Evolutionary conservation across 1,140 invertebrate species (phyloP), one percentile per base, ranked within the genome.

Genomic region (Scaptomyza montana): DNA sequence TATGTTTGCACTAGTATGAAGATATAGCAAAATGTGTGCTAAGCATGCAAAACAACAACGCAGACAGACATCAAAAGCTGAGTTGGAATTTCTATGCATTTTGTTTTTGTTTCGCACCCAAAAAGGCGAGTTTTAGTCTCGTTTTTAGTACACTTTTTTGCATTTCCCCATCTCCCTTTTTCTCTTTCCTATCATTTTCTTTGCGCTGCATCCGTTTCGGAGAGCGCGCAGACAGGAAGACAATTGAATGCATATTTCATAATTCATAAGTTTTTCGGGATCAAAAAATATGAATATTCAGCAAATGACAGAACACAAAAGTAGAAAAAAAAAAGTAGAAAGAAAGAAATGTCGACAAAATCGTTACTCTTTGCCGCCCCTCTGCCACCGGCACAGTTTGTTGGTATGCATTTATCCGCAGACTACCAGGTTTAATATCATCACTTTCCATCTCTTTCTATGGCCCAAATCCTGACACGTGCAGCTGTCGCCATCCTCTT

Each of bases 241-340:
- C 80, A 87, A 86, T 86, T 89, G 82, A 73, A 70, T 86, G 76
- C 82, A 79, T 87, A 86, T 86, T 89, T 82, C 81, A 86, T 87
- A 86, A 86, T 86, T 86, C 82, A 86, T 82, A 89, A 89, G 84
- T 76, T 86, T 76, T 78, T 62, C 30, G 81, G 77, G 86, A 69
- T 73, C 61, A 77, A 67, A 46, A 73, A 87, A 73, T 76, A 80
- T 84, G 80, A 84, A 84, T 84, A 84, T 85, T 84, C 80, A 84
- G 30, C 59, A 66, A 71, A 74, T 47, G 56, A 67, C 70, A 84
- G 55, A 33, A 5, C 69, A 78, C 60, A 60, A 78, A 70, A 69
- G 69, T 16, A 65, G 28, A 19, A 33, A 33, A 25, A 13, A 47
- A 39, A 16, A 25, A 36, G 5, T 10, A 62, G 30, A 16, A 13